A percentile compares a stretch with the other conserved stretches of the same genome.
Evolutionary conservation across 2,888 invertebrate genomes (phyloP).

Genomic region (Masnerella sp.): DNA sequence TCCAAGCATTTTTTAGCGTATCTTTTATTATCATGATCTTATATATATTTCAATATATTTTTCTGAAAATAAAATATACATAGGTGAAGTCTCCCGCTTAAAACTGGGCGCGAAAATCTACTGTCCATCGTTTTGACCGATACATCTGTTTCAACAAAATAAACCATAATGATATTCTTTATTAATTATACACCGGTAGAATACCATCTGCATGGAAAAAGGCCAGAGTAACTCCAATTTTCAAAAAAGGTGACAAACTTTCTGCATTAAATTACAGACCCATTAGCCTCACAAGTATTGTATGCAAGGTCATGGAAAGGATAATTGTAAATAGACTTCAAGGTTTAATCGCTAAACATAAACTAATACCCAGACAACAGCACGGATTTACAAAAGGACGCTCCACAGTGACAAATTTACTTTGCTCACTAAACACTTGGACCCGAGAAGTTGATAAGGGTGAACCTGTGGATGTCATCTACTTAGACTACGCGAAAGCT

Average conservation of each 20-base stretch:
- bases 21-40: too few relatives aligned
- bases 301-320: conserved; percentile 2
- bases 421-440: not conserved
- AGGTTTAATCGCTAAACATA: too few relatives aligned
- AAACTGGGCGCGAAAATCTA: too few relatives aligned
- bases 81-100: too few relatives aligned
- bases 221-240: not conserved
- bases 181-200: too few relatives aligned
- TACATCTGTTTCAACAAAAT: too few relatives aligned
- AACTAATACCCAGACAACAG: not conserved
- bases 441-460: not conserved
- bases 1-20: too few relatives aligned
- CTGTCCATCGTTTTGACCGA: too few relatives aligned
- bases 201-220: too few relatives aligned
- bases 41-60: too few relatives aligned
- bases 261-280: not conserved
- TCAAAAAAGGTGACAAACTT: not conserved
- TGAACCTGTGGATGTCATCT: not conserved
- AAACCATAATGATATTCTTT: too few relatives aligned
- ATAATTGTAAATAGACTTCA: not conserved
- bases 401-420: not conserved
- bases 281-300: conserved; percentile 6
- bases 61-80: too few relatives aligned
- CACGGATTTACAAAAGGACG: not conserved
- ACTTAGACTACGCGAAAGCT: not conserved